Evolutionary conservation across 2,113 vertebrate genomes (phyloP), one percentile per base, ranked within the genome.

Genomic region (Alaudala cheleensis): DNA sequence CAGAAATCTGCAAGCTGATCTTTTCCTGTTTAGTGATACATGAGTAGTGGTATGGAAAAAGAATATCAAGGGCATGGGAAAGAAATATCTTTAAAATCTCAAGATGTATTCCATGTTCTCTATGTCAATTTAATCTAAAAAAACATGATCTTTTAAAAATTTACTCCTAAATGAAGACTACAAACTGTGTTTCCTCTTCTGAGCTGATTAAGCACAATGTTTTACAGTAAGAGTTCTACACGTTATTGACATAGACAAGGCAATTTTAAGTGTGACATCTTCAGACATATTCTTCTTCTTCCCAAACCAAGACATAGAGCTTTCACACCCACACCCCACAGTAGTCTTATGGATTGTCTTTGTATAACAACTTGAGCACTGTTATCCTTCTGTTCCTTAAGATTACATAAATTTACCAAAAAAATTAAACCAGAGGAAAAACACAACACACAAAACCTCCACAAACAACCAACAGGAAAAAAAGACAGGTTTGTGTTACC

Each of bases 1-100:
- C 66, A 92, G 83, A 96, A 92, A 93, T 85, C 49, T 87, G 91
- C 81, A 91, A 83, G 74, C 29, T 81, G 61, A 79, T 50, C 44
- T 82, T 88, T 87, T 77, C 54, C 47, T 80, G 34, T 47, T 90
- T 76, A 94, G 66, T 80, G 61, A 70, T 62, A 73, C 31, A 47
- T 57, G 44, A 65, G 26, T 73, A 83, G 47, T 49, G 56, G 15
- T 62, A 85, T 40, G 67, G 56, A 92, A 86, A 92, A 92, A 65
- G 13, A 88, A 34, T 74, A 84, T 17, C 74, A 33, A 66, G 64
- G 20, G 14, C 53, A 84, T 12, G 25, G 42, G 24, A 83, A 78
- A 78, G 22, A 88, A 87, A 78, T 25, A 9, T 20, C 23, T 44
- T 61, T 22, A 79, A 94, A 90, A 54, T 56, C 34, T 81, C 29